Evolutionary conservation across 2,797 vertebrate genomes (phyloP).

Genomic region (Pelochelys cantorii): DNA sequence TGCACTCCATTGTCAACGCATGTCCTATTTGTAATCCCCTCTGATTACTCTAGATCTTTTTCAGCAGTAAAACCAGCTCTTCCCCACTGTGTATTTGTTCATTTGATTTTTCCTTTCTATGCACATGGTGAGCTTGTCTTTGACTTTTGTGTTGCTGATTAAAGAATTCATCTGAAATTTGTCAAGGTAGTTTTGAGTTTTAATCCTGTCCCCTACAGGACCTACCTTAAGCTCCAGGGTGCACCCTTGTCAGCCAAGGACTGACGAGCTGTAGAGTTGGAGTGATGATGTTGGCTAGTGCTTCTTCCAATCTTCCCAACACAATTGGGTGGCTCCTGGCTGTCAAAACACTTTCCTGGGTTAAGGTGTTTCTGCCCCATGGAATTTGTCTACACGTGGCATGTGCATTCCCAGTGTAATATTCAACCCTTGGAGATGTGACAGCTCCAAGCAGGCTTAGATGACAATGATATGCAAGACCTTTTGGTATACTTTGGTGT

Average conservation of each 20-base stretch:
- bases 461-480: neutral
- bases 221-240: neutral
- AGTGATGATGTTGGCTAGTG: neutral
- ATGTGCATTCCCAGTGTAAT: neutral
- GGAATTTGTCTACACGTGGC: neutral
- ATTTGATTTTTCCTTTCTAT: neutral
- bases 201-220: neutral
- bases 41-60: neutral
- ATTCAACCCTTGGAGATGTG: neutral
- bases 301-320: neutral
- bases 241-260: neutral
- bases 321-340: neutral
- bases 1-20: neutral
- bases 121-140: neutral
- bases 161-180: too few relatives aligned
- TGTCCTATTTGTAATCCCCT: neutral
- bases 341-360: neutral
- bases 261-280: neutral
- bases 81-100: neutral
- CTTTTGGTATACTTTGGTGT: neutral
- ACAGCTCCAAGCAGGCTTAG: neutral
- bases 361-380: too few relatives aligned
- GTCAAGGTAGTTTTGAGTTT: neutral
- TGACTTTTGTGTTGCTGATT: neutral
- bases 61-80: neutral